Conservation (phyloP, 1,140 invertebrate species). For the Penaeus vannamei region DNA sequence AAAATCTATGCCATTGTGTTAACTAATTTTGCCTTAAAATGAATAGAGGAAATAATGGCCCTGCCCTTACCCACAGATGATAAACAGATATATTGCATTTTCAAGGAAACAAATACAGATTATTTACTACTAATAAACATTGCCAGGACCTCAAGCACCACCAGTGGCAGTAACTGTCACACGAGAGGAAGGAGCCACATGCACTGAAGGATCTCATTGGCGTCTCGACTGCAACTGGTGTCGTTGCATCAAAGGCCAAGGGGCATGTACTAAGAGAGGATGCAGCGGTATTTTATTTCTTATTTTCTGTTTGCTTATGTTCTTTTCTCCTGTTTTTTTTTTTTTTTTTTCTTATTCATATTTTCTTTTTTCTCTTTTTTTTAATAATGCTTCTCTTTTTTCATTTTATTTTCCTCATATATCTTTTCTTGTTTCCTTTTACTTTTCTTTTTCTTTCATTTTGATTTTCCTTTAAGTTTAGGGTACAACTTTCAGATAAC, state of each 20-base stretch:
- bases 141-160: not conserved
- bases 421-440: not conserved
- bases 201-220: slow-evolving; percentile 37
- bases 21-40: no score
- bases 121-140: not conserved
- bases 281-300: not conserved
- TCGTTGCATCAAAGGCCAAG: slow-evolving; percentile 36
- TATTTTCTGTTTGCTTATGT: not conserved
- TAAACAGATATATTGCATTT: not conserved
- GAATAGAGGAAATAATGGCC: no score
- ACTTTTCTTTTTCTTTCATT: not conserved
- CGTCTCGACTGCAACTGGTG: slow-evolving; percentile 55
- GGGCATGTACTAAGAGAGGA: slow-evolving; percentile 45
- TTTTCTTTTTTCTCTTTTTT: not conserved
- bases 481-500: no score
- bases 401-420: not conserved
- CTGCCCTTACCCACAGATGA: no score
- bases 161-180: slow-evolving; percentile 25
- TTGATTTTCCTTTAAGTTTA: no score
- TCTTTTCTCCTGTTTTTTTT: not conserved
- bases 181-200: slow-evolving; percentile 3
- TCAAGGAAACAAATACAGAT: not conserved
- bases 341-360: not conserved
- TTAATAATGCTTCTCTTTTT: no score
- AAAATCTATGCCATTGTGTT: no score